Evolutionary conservation across 2,888 invertebrate species (phyloP).

Genomic region (Monoplex corrugatus): DNA sequence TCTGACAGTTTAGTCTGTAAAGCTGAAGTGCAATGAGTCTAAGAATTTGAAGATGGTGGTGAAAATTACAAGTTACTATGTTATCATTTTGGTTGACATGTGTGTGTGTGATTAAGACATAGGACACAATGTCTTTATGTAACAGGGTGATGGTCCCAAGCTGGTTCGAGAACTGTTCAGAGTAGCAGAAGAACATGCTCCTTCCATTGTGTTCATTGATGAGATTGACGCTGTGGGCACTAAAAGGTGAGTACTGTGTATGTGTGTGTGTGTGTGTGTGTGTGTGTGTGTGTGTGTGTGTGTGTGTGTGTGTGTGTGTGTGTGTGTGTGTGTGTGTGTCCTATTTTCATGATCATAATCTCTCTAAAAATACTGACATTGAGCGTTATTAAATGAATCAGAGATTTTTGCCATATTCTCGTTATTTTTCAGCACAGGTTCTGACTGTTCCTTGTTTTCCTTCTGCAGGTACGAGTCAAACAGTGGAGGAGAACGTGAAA

Average conservation of each 20-base stretch:
- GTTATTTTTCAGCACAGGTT: too few species aligned
- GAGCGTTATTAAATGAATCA: too few species aligned
- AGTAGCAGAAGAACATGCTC: conserved; percentile 99
- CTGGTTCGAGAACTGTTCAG: conserved; percentile 97
- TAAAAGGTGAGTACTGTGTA: conserved; percentile 84
- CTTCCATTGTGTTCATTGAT: conserved; percentile 99
- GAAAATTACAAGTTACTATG: too few species aligned
- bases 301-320: not conserved
- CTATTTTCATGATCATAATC: not conserved
- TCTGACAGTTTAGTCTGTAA: too few species aligned
- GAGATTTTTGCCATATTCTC: too few species aligned
- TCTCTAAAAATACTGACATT: too few species aligned
- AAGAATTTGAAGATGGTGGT: too few species aligned
- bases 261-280: too few species aligned
- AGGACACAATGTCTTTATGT: not conserved
- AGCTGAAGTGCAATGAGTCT: too few species aligned
- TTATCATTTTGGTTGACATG: too few species aligned
- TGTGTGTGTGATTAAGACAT: not conserved
- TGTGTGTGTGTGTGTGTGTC: too few species aligned
- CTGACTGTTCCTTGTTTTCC: not conserved
- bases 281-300: not conserved
- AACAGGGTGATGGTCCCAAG: conserved; percentile 97
- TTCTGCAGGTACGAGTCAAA: conserved; percentile 94
- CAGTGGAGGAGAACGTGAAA: conserved; percentile 99
- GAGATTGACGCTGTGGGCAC: conserved; percentile 99